Evolutionary conservation across 2,113 vertebrate genomes (phyloP), one percentile per base, ranked within the genome.

Genomic region (Numenius arquata): DNA sequence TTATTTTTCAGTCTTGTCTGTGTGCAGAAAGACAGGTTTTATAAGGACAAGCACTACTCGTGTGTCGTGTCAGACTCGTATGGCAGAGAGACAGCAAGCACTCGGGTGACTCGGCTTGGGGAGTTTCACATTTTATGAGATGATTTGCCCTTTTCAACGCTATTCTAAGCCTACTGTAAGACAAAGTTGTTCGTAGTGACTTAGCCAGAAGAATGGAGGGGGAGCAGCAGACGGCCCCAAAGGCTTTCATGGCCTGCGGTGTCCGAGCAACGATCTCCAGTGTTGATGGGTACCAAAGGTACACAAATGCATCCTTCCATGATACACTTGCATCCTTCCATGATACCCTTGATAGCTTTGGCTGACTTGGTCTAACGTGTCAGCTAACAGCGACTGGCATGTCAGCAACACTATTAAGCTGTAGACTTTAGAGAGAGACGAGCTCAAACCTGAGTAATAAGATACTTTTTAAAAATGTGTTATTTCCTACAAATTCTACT

Each of bases 41-140:
- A 73, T 5, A 38, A n/a, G 53, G 63, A 12, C 14, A 30, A 71
- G 71, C 82, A 27, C 23, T 3, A 1, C 10, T 45, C 0, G 3
- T 48, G 14, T 70, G 53, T 77, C 3, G 0, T 56, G 21, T 45
- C 58, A 40, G 26, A 38, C 41, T 88, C 1, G 0, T 4, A 5
- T 52, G 48, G 19, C 55, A 77, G 41, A 48, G 58, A 65, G 65
- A 22, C 13, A 62, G 23, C 23, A 61, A 67, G 9, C 9, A 14
- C 32, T 58, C 13, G 6, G 26, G 25, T 66, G 26, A 26, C 19
- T 73, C 12, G 1, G 71, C 77, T 72, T 65, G 2, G 5, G 59
- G 74, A 12, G 15, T 50, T 93, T 65, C 1, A 0, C 9, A 6
- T 78, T 90, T 75, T 40, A 12, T 6, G 32, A 67, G 18, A 50